Conservation (phyloP, 1,140 invertebrate genomes). For the Euwallacea fornicatus region DNA sequence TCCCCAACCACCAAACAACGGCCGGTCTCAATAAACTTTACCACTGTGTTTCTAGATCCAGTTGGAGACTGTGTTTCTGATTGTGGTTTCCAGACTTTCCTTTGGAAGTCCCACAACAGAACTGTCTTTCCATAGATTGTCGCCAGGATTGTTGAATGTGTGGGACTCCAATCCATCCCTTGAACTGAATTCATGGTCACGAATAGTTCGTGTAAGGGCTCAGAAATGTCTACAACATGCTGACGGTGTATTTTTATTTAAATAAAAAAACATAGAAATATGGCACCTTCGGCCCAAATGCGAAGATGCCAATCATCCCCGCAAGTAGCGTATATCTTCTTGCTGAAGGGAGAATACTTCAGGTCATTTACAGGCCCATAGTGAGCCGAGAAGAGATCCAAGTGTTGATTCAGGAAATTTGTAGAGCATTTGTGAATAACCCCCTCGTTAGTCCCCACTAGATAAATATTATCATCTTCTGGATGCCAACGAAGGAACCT, state of each 20-base stretch:
- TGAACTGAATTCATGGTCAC: conserved; percentile 62
- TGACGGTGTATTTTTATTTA: neutral
- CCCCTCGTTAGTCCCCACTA: conserved; percentile 82
- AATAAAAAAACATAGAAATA: neutral
- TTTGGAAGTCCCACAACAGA: conserved; percentile 72
- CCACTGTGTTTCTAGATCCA: conserved; percentile 52
- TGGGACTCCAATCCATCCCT: conserved; percentile 76
- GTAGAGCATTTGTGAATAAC: conserved; percentile 66
- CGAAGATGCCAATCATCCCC: conserved; percentile 77
- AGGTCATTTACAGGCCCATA: conserved; percentile 76
- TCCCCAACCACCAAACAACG: conserved; percentile 69
- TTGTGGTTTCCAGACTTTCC: conserved; percentile 65
- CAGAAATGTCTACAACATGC: conserved; percentile 54
- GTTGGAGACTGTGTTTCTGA: conserved; percentile 59
- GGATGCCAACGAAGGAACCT: conserved; percentile 68
- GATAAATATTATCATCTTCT: conserved; percentile 65
- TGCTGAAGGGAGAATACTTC: conserved; percentile 76
- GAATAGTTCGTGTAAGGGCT: conserved; percentile 65
- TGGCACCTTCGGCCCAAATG: conserved; percentile 60
- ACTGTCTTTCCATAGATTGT: conserved; percentile 71
- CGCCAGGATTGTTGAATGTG: conserved; percentile 79
- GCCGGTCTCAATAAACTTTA: conserved; percentile 65
- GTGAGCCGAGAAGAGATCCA: conserved; percentile 75
- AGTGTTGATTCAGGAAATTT: conserved; percentile 61
- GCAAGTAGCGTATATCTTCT: conserved; percentile 75